phyloP scores from a whole-genome alignment of 2,888 invertebrate genomes.

The Drosophila parthenogenetica region DNA sequence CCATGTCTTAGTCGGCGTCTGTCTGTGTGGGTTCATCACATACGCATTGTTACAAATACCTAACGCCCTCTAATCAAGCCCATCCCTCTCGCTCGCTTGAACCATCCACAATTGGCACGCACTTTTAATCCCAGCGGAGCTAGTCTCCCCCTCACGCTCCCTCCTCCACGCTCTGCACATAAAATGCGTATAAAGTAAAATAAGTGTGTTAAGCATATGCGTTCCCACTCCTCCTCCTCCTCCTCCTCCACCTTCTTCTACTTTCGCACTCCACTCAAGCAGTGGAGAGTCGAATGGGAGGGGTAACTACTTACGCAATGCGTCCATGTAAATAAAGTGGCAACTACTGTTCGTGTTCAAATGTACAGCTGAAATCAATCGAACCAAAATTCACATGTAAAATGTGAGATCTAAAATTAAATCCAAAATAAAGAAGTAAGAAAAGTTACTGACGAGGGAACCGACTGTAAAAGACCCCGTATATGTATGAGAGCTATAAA shows the following conservation, averaged over 20 bases:
- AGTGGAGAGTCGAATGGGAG: background rate
- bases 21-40: conserved; percentile 14
- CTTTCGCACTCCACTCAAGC: too few relatives aligned
- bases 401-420: conserved; percentile 14
- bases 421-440: too few relatives aligned
- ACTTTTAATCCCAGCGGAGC: conserved; percentile 32
- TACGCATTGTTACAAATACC: conserved; percentile 23
- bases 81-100: background rate
- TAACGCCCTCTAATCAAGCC: background rate
- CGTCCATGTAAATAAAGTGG: conserved; percentile 8
- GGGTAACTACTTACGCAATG: conserved; percentile 45
- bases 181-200: conserved; percentile 60
- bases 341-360: conserved; percentile 37
- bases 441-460: too few relatives aligned
- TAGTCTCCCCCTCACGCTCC: background rate
- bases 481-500: too few relatives aligned
- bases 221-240: conserved; percentile 1
- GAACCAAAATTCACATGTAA: conserved; percentile 23
- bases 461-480: too few relatives aligned
- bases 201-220: conserved; percentile 77
- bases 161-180: conserved; percentile 38
- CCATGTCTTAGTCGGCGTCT: too few relatives aligned
- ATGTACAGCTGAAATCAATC: background rate
- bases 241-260: too few relatives aligned
- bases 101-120: conserved; percentile 64